Percentiles rank a stretch among this genome's conserved stretches.
Conservation (phyloP, 2,113 vertebrate species). For the Elaphurus davidianus region DNA sequence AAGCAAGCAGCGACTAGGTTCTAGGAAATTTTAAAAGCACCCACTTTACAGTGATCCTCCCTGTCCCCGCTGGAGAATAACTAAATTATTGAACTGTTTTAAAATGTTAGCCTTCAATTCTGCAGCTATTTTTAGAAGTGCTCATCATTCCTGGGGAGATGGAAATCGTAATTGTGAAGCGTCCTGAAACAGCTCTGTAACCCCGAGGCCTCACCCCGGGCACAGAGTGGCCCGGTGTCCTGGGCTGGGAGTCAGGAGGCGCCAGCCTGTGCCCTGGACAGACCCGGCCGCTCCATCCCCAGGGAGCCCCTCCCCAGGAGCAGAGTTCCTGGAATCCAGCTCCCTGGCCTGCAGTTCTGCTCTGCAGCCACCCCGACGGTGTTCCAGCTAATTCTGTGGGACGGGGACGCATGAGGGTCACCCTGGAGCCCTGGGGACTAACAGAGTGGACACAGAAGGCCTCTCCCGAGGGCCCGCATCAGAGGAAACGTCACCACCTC, state of each 20-base stretch:
- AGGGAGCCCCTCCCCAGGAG: neutral
- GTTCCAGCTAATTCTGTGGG: accelerated
- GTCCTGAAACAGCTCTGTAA: neutral
- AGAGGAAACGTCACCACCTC: accelerated
- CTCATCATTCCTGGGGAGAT: neutral
- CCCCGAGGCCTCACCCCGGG: accelerated
- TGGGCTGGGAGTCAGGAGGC: neutral
- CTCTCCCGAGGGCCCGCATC: accelerated
- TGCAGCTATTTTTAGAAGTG: neutral
- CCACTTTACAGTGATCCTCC: neutral
- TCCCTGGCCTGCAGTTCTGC: neutral
- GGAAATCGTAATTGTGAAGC: neutral
- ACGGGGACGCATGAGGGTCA: accelerated
- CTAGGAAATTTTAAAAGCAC: no score
- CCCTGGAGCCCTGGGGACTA: neutral
- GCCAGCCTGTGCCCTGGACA: neutral
- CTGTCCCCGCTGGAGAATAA: neutral
- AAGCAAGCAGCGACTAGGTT: accelerated
- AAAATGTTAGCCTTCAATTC: neutral
- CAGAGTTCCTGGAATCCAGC: neutral
- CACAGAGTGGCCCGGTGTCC: accelerated
- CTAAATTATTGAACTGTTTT: neutral
- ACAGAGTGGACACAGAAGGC: accelerated
- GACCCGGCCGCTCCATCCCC: neutral
- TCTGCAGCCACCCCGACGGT: accelerated